Evolutionary conservation across 2,888 invertebrate species (phyloP), one percentile per base, ranked within the genome.

Genomic region (Calameuta filiformis): DNA sequence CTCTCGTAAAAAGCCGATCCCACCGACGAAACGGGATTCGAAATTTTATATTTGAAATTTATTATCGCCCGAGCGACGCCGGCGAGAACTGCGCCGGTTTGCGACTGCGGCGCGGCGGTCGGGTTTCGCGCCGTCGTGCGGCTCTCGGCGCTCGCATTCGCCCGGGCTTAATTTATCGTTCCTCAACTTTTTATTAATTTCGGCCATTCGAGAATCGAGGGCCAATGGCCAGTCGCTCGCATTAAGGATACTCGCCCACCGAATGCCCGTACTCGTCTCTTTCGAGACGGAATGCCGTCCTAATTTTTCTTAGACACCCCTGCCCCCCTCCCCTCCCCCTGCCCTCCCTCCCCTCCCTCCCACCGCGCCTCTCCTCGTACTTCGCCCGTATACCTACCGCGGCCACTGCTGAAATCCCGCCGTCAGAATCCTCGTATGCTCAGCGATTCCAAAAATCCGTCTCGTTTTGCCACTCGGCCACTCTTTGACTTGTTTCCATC

Each of bases 161-260:
- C 33, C 71, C 83, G 89, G 89, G 87, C 83, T 91, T 91, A 91
- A 91, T 91, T 91, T 91, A 91, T 91, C 91, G 91, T 90, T 90
- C 90, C 87, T 89, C 90, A 88, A 90, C 88, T 91, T 91, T 91
- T 91, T 91, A 91, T 91, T 91, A 91, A 91, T 91, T 90, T 91
- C 89, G 86, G 87, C 87, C 88, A 87, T 87, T 88, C 87, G 87
- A 84, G 87, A 88, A 88, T 88, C 84, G 84, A 34, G 71, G 71
- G 71, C 71, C 71, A 71, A 31, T 34, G 71, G 71, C 31, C 71
- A 71, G 33, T 15, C 31, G 71, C 71, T 33, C 71, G 33, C 71
- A 71, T 71, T 34, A 31, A 34, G 31, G 31, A 34, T 33, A 71
- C 33, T 31, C 71, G 71, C 71, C 71, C 71, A 31, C 31, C 71